phyloP scores from a whole-genome alignment of 2,797 vertebrate species.

The Eulemur albifrons region DNA sequence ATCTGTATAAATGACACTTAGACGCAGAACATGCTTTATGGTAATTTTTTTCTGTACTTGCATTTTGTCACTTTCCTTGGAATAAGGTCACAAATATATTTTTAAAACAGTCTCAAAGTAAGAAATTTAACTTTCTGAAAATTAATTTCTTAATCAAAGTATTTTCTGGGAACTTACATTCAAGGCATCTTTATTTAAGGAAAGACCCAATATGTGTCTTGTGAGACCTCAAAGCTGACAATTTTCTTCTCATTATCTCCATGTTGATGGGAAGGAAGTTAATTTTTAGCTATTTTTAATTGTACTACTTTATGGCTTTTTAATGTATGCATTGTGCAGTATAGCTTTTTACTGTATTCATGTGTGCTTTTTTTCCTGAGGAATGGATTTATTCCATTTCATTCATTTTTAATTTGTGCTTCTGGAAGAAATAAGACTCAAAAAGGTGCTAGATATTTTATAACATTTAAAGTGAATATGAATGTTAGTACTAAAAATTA shows the following conservation, averaged over 20 bases:
- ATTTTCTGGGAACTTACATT: background rate
- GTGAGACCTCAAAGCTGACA: background rate
- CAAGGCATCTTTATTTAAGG: background rate
- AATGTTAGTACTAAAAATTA: conserved; percentile 34
- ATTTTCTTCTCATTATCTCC: background rate
- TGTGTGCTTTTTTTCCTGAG: background rate
- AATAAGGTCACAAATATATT: conserved; percentile 2
- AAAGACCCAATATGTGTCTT: background rate
- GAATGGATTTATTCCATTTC: background rate
- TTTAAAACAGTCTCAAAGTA: background rate
- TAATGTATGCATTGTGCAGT: background rate
- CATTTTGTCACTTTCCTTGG: conserved; percentile 30
- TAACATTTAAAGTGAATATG: background rate
- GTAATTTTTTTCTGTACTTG: conserved; percentile 11
- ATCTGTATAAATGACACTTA: background rate
- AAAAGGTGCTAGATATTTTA: background rate
- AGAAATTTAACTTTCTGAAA: background rate
- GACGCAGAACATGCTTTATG: background rate
- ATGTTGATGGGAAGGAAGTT: background rate
- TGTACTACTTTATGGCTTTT: background rate
- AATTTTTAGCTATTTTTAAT: conserved; percentile 5
- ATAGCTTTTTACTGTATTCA: background rate
- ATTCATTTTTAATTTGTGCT: conserved; percentile 31
- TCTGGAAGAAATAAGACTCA: background rate
- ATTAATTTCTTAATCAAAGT: conserved; percentile 7